These are phyloP conservation scores for Festucalex cinctus DNA, from an alignment of 2,113 vertebrate genomes.

Conservation along the genomic window DNA sequence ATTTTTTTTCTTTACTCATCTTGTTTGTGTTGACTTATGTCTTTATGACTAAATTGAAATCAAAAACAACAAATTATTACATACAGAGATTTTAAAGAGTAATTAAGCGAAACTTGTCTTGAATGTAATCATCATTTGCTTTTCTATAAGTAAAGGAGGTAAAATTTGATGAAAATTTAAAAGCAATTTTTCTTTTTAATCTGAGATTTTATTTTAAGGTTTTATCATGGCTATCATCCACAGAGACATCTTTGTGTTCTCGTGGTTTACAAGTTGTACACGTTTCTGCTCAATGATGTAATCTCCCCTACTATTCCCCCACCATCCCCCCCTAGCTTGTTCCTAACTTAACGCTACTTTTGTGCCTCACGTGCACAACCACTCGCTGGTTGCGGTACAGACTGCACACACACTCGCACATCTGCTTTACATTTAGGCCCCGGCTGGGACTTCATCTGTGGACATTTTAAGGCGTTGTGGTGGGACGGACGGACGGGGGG, in stretches of 20 bases:
- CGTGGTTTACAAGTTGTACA: neutral
- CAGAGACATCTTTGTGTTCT: conserved; percentile 1
- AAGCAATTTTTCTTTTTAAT: too few relatives aligned
- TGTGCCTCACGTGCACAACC: conserved; percentile 40
- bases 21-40: too few relatives aligned
- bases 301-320: conserved; percentile 28
- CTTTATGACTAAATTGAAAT: too few relatives aligned
- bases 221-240: neutral
- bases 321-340: conserved; percentile 28
- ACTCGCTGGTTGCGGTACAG: neutral
- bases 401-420: conserved; percentile 38
- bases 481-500: neutral
- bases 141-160: too few relatives aligned
- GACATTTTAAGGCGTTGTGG: conserved; percentile 36
- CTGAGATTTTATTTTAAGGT: neutral
- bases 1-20: too few relatives aligned
- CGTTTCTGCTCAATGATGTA: conserved; percentile 25
- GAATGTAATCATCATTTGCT: too few relatives aligned
- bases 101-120: too few relatives aligned
- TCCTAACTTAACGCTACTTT: conserved; percentile 8
- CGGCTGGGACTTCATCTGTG: conserved; percentile 26
- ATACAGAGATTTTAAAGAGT: too few relatives aligned
- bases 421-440: conserved; percentile 57
- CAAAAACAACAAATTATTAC: too few relatives aligned
- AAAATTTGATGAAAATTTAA: too few relatives aligned